Evolutionary conservation across 2,888 invertebrate species (phyloP).

Genomic region (Gasteruption jaculator): DNA sequence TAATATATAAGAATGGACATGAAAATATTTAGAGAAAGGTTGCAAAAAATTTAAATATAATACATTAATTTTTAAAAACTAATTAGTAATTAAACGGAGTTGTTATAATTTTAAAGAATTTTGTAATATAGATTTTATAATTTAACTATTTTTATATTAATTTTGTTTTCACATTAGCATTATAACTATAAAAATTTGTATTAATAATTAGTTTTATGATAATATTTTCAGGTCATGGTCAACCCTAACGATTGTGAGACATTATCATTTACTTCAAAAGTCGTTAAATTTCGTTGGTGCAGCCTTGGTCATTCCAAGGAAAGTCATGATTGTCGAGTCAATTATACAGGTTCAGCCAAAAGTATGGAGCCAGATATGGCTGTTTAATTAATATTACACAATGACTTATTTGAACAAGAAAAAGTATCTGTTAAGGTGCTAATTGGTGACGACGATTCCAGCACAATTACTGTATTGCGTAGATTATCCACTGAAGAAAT

Average conservation of each 20-base stretch:
- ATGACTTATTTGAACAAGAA: slow-evolving; percentile 13
- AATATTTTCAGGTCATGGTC: slow-evolving; percentile 5
- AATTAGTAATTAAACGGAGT: no score
- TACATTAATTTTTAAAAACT: no score
- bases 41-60: no score
- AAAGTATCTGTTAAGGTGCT: slow-evolving; percentile 14
- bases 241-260: neutral
- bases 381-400: slow-evolving; percentile 15
- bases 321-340: slow-evolving; percentile 20
- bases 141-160: no score
- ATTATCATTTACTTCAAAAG: neutral
- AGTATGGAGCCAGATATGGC: slow-evolving; percentile 25
- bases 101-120: no score
- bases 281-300: neutral
- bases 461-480: slow-evolving; percentile 20
- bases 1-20: no score
- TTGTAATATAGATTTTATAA: no score
- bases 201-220: no score
- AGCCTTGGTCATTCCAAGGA: neutral
- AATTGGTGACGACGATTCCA: slow-evolving; percentile 24
- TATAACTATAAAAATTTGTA: no score
- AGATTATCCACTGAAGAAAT: slow-evolving; percentile 7
- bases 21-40: no score
- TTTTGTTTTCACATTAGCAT: no score
- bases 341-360: slow-evolving; percentile 21